These are phyloP conservation scores for Scaptomyza graminum DNA, from an alignment of 1,140 invertebrate genomes.

Conservation along the genomic window DNA sequence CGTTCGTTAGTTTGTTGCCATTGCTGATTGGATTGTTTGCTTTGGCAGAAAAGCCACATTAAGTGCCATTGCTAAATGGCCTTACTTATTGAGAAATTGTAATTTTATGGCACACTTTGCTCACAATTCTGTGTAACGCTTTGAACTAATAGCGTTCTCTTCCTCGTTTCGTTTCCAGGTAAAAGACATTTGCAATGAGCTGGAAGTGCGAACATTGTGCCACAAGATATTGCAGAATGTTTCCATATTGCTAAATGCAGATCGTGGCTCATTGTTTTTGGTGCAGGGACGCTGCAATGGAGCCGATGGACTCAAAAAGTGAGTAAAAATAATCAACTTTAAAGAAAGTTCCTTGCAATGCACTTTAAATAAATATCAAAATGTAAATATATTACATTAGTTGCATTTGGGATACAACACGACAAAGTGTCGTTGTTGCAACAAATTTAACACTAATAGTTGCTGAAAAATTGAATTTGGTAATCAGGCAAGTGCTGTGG, in stretches of 20 bases:
- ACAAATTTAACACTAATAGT: conserved; percentile 41
- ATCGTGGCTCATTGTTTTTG: conserved; percentile 96
- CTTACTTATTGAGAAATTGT: conserved; percentile 10
- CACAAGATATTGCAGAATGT: conserved; percentile 99
- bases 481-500: conserved; percentile 49
- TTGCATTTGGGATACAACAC: no score
- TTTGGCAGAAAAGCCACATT: conserved; percentile 19
- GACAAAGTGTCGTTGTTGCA: no score
- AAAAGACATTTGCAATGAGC: conserved; percentile 98
- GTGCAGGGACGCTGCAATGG: conserved; percentile 90
- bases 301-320: conserved; percentile 82
- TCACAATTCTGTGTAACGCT: conserved; percentile 12
- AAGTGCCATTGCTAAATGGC: conserved; percentile 7
- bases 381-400: conserved; percentile 1
- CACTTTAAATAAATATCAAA: no score
- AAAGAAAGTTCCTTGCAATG: background rate
- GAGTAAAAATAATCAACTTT: no score
- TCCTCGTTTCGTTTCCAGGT: conserved; percentile 85
- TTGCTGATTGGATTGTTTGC: conserved; percentile 29
- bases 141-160: conserved; percentile 1
- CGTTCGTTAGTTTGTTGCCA: background rate
- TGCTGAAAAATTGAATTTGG: conserved; percentile 48
- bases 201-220: conserved; percentile 95
- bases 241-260: conserved; percentile 94
- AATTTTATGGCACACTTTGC: conserved; percentile 22